Base-by-base conservation (phyloP, 1,140 invertebrate genomes). In the Nixonia krombeini region DNA sequence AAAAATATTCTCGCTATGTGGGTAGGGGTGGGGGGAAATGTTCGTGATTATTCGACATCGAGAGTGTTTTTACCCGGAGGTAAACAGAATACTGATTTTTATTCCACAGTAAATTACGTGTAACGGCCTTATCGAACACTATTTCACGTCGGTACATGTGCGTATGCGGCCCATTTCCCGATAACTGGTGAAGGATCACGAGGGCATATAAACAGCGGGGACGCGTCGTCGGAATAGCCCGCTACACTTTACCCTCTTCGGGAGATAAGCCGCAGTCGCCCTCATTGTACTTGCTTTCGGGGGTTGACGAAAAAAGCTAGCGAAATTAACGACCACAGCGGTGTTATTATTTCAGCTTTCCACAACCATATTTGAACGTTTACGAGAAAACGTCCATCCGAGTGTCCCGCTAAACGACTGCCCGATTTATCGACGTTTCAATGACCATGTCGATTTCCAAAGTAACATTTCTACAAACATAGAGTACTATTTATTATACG, bases 231-330 rank as follows among this genome's bases (percentile, higher is more conserved):
- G 16, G 37, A 40, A 40, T 40, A n/a, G 15, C 16, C 41, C 21
- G 29, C 40, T 44, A 50, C 35, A 47, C 35, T 55, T 55, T 44
- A 55, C 50, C 26, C 45, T 44, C 59, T 49, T 45, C 21, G 26
- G 47, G 41, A 52, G 57, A 61, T 61, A 52, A 47, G 57, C 42
- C 45, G 57, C 47, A 46, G 51, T 46, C 46, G 31, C 44, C 37
- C 42, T 62, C 45, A 62, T 49, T 62, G 50, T 62, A 28, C 29
- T 55, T 41, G 18, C 46, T 62, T 55, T 44, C 21, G 42, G 21
- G 13, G 1, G 26, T 21, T 16, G 7, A 9, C 25, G 23, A 61
- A 47, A 61, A 41, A 29, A 33, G 44, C 8, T 31, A 16, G 21
- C n/a, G 12, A 29, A 45, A 45, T 29, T 15, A 7, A 25, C 21